A percentile compares a stretch with the other conserved stretches of the same genome.
phyloP scores from a whole-genome alignment of 2,888 invertebrate species.

The Xestia rhomboidea region DNA sequence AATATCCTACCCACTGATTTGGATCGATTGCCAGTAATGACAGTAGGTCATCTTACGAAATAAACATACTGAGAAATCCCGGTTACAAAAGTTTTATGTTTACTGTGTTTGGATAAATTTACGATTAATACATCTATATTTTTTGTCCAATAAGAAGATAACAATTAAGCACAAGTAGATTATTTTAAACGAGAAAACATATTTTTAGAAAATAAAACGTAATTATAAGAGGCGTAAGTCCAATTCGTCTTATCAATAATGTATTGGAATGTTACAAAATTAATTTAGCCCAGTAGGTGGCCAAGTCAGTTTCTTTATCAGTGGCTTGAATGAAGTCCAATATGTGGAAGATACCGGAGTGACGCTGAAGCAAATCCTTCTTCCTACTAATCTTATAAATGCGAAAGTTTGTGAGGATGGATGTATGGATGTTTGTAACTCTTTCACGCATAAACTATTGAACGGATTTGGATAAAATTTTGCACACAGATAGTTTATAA shows the following conservation, averaged over 20 bases:
- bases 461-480: too few relatives aligned
- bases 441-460: too few relatives aligned
- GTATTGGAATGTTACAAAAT: background rate
- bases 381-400: too few relatives aligned
- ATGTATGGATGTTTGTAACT: too few relatives aligned
- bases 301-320: background rate
- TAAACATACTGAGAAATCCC: background rate
- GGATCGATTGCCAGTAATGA: background rate
- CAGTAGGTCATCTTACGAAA: background rate
- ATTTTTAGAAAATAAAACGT: slow-evolving; percentile 1
- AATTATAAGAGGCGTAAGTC: background rate
- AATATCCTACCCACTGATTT: background rate
- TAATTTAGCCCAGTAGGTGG: background rate
- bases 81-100: background rate
- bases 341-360: background rate
- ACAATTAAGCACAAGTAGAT: slow-evolving; percentile 2
- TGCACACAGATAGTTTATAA: too few relatives aligned
- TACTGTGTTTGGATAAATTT: background rate
- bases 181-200: background rate
- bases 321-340: background rate
- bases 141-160: background rate
- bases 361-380: background rate
- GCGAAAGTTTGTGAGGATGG: too few relatives aligned
- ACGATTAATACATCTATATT: background rate
- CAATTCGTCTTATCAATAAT: background rate